A percentile compares a stretch with the other conserved stretches of the same genome.
Evolutionary conservation across 1,140 invertebrate species (phyloP).

Genomic region (Drosophila parvula): DNA sequence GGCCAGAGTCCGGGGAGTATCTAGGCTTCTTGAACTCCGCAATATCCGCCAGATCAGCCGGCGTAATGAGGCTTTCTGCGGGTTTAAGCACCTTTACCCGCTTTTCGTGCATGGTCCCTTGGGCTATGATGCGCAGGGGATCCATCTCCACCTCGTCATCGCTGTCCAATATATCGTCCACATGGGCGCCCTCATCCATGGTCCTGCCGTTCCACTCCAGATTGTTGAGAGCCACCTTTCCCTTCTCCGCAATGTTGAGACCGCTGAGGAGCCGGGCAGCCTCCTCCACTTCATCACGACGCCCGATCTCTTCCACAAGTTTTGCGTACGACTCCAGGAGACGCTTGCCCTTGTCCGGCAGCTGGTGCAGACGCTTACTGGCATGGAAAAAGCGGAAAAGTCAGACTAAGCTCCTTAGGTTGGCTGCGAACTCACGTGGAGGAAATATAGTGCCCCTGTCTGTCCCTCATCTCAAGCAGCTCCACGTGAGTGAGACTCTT

Average conservation of each 20-base stretch:
- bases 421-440: slow-evolving; percentile 84
- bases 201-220: slow-evolving; percentile 88
- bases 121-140: slow-evolving; percentile 88
- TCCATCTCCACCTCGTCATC: slow-evolving; percentile 88
- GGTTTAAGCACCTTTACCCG: slow-evolving; percentile 85
- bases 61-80: slow-evolving; percentile 86
- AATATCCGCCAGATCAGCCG: slow-evolving; percentile 87
- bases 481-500: slow-evolving; percentile 83
- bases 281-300: slow-evolving; percentile 86
- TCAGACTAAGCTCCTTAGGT: slow-evolving; percentile 11
- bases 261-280: slow-evolving; percentile 86
- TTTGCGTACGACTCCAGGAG: slow-evolving; percentile 86
- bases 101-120: slow-evolving; percentile 86
- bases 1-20: slow-evolving; percentile 53
- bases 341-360: slow-evolving; percentile 89
- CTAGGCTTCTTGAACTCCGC: slow-evolving; percentile 75
- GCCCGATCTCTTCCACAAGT: slow-evolving; percentile 85
- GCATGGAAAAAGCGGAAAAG: slow-evolving; percentile 1
- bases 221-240: slow-evolving; percentile 86
- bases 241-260: slow-evolving; percentile 86
- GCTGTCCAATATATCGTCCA: slow-evolving; percentile 85
- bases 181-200: slow-evolving; percentile 62
- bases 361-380: slow-evolving; percentile 83
- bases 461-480: slow-evolving; percentile 85
- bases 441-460: slow-evolving; percentile 85